Conservation (phyloP, 2,888 invertebrate genomes). For the Eueremaeus valkanovi region DNA sequence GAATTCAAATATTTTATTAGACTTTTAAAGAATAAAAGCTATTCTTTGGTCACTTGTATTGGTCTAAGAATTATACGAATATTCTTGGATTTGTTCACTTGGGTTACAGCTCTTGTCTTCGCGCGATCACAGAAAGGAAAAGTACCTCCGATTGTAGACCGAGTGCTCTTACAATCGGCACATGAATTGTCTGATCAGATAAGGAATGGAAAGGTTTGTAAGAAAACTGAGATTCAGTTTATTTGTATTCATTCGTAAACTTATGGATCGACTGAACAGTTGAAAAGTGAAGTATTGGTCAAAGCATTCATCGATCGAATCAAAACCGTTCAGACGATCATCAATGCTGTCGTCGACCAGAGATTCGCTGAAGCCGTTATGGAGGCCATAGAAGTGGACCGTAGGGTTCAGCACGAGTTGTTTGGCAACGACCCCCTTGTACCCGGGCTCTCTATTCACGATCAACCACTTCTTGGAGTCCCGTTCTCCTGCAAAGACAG, state of each 20-base stretch:
- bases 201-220: constrained; percentile 51
- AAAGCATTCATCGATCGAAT: constrained; percentile 71
- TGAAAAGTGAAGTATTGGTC: constrained; percentile 67
- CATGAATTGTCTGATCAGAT: constrained; percentile 52
- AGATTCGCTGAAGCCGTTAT: constrained; percentile 70
- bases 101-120: neutral
- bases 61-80: neutral
- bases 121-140: neutral
- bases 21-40: neutral
- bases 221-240: neutral
- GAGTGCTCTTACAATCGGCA: constrained; percentile 52
- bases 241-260: neutral
- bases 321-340: constrained; percentile 67
- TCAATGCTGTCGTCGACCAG: constrained; percentile 79
- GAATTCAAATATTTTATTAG: neutral
- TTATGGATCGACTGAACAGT: constrained; percentile 5
- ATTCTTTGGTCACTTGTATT: neutral
- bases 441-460: constrained; percentile 18
- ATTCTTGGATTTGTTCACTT: neutral
- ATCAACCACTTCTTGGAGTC: constrained; percentile 80
- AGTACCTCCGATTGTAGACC: constrained; percentile 51
- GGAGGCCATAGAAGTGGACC: constrained; percentile 71
- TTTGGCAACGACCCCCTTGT: neutral
- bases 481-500: constrained; percentile 88
- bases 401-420: constrained; percentile 60